These are phyloP conservation scores for Megathymus violae DNA, from an alignment of 1,140 invertebrate genomes.

Conservation along the genomic window DNA sequence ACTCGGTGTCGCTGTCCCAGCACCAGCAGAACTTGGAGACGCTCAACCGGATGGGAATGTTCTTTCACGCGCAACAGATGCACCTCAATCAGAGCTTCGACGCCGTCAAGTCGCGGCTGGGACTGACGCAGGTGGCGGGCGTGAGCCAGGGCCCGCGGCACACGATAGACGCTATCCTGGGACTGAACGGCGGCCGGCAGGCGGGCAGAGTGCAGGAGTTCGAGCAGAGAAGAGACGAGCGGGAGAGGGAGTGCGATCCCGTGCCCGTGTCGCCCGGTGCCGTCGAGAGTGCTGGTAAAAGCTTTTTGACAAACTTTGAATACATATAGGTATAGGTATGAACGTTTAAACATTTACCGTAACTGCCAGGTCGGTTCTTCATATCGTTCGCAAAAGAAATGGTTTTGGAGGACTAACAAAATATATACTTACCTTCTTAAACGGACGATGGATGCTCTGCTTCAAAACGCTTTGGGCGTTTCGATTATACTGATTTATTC, in stretches of 20 bases:
- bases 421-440: no score
- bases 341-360: no score
- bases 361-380: no score
- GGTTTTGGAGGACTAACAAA: no score
- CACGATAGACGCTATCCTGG: conserved; percentile 77
- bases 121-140: conserved; percentile 65
- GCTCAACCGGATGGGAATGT: conserved; percentile 77
- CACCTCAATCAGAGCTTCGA: conserved; percentile 73
- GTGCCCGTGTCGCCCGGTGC: conserved; percentile 75
- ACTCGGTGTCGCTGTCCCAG: conserved; percentile 53
- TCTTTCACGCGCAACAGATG: conserved; percentile 78
- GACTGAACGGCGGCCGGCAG: conserved; percentile 63
- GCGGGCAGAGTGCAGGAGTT: conserved; percentile 60
- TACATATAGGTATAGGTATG: no score
- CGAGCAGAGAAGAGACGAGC: conserved; percentile 62
- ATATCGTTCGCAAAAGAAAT: no score
- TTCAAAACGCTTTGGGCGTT: no score
- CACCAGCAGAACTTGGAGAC: conserved; percentile 76
- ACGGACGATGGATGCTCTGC: no score
- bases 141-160: conserved; percentile 73
- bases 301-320: no score
- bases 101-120: conserved; percentile 68
- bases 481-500: no score
- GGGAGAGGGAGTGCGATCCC: conserved; percentile 61
- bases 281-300: conserved; percentile 75